Conservation (phyloP, 2,888 invertebrate genomes). For the Cephus nigrinus region DNA sequence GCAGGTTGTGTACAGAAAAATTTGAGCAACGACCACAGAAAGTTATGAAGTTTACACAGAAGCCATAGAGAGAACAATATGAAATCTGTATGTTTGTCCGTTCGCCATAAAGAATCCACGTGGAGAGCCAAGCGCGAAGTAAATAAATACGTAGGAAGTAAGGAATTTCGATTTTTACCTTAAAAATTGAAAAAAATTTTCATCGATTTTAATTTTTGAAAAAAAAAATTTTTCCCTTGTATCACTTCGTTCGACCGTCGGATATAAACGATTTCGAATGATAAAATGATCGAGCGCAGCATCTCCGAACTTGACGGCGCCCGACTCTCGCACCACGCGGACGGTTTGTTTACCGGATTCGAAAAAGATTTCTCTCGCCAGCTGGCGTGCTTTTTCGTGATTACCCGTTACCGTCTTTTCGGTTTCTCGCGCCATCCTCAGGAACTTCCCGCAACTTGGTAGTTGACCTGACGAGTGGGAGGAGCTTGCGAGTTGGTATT, state of each 20-base stretch:
- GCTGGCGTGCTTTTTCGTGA: background rate
- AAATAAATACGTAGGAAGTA: background rate
- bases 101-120: background rate
- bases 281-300: background rate
- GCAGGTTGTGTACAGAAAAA: background rate
- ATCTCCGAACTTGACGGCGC: background rate
- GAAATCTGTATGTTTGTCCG: background rate
- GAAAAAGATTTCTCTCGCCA: background rate
- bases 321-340: background rate
- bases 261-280: background rate
- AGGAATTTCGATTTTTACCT: background rate
- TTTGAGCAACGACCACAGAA: background rate
- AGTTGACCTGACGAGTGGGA: background rate
- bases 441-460: background rate
- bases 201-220: background rate
- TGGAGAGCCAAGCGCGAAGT: background rate
- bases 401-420: background rate
- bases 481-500: background rate
- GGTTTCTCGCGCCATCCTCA: background rate
- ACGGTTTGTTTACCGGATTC: background rate
- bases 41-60: background rate
- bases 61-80: background rate
- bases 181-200: background rate
- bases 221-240: rapidly evolving
- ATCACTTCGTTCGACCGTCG: background rate